A percentile compares a stretch with the other conserved stretches of the same genome.
Conservation (phyloP, 2,797 vertebrate species). For the Microctenopoma lineatum region DNA sequence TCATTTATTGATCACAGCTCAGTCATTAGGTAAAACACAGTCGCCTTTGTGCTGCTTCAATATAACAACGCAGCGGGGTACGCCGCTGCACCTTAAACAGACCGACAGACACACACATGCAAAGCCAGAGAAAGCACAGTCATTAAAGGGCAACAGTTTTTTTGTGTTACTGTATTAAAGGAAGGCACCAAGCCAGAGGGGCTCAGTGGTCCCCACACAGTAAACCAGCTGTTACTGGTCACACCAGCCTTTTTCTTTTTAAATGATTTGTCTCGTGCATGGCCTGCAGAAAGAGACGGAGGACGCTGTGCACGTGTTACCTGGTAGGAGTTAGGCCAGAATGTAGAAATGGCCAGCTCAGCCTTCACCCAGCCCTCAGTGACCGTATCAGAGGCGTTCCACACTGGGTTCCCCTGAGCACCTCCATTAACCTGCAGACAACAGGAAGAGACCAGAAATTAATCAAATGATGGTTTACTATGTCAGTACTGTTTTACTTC, state of each 20-base stretch:
- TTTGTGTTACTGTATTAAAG: neutral
- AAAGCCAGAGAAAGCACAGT: neutral
- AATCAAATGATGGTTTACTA: too few relatives aligned
- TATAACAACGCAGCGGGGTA: slow-evolving; percentile 46
- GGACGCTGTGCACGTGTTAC: slow-evolving; percentile 65
- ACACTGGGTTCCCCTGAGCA: slow-evolving; percentile 94
- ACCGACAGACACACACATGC: neutral
- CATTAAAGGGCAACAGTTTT: neutral
- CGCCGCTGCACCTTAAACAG: slow-evolving; percentile 18
- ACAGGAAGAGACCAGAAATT: neutral
- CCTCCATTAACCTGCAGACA: slow-evolving; percentile 89
- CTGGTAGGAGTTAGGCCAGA: slow-evolving; percentile 99
- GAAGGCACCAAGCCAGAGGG: neutral
- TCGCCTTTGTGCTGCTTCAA: slow-evolving; percentile 21
- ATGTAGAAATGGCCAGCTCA: slow-evolving; percentile 96
- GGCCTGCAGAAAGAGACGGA: neutral
- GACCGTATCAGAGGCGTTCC: slow-evolving; percentile 92
- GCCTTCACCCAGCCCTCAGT: slow-evolving; percentile 97
- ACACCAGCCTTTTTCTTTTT: too few relatives aligned
- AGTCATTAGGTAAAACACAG: slow-evolving; percentile 54
- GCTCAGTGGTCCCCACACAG: too few relatives aligned
- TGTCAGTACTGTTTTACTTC: neutral
- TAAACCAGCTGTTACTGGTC: too few relatives aligned
- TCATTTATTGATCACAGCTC: slow-evolving; percentile 41
- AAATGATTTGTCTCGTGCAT: too few relatives aligned